phyloP scores from a whole-genome alignment of 2,797 vertebrate genomes.

The Anas bernieri region DNA sequence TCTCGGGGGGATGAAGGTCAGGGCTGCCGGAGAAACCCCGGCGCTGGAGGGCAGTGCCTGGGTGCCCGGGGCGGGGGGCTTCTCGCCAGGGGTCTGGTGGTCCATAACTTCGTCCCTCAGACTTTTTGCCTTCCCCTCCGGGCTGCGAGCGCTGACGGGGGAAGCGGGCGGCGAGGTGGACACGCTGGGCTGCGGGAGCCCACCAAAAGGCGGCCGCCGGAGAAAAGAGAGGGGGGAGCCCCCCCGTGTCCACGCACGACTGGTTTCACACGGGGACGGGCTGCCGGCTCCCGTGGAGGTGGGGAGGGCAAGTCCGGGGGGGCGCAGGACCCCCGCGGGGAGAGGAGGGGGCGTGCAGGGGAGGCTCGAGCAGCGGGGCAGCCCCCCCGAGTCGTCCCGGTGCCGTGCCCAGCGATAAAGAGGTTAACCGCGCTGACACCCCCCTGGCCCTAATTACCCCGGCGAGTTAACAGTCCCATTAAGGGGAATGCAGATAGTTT shows the following conservation, averaged over 20 bases:
- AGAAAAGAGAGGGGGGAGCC: neutral
- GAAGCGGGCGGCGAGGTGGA: neutral
- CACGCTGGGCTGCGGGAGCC: neutral
- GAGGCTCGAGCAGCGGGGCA: neutral
- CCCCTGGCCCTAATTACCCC: constrained; percentile 56
- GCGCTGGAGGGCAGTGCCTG: neutral
- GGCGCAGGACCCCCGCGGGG: neutral
- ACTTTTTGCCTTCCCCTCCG: neutral
- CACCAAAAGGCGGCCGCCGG: neutral
- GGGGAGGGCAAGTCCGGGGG: too few relatives aligned
- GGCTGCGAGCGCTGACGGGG: neutral
- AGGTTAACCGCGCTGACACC: constrained; percentile 50
- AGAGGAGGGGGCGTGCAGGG: neutral
- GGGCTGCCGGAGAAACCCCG: neutral
- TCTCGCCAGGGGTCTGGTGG: neutral
- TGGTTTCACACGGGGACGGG: neutral
- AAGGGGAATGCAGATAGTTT: constrained; percentile 51
- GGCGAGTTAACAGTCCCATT: constrained; percentile 66
- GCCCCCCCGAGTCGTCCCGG: rapidly evolving
- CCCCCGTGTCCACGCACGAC: neutral
- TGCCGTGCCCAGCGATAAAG: neutral
- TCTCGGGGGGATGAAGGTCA: neutral
- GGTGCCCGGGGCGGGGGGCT: neutral
- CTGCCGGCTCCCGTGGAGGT: neutral
- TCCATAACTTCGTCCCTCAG: constrained; percentile 20